Base-by-base conservation (phyloP, 2,888 invertebrate genomes). In the Cephus spinipes region DNA sequence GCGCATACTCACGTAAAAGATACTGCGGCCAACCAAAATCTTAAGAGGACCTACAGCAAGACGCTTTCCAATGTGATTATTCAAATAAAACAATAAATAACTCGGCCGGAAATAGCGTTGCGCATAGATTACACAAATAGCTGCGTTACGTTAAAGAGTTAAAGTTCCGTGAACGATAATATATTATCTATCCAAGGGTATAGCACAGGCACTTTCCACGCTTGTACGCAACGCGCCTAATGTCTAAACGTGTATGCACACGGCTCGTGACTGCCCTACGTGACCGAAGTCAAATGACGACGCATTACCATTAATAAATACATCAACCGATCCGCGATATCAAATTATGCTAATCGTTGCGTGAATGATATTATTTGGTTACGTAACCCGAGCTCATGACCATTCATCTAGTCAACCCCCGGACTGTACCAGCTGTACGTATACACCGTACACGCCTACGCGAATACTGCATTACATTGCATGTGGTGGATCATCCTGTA, bases 71-170 rank as follows among this genome's bases (percentile, higher is more conserved):
- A 86, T 84, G 84, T 86, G 85, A 88, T 87, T 86, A 88, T 87
- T 87, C 88, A 83, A 86, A 85, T 87, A 87, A 86, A 88, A 85
- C 88, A 83, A 87, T 87, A 87, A 88, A 87, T 88, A 85, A 88
- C 85, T 79, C 82, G 81, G 79, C 81, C 80, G 83, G 80, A 76
- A 84, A 82, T 84, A 81, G 76, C 82, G 79, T 84, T 83, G 79
- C 82, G 84, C 83, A 84, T 86, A 86, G 81, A 84, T 87, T 85
- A 86, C 82, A 78, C 55, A 15, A 55, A 55, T 23, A 23, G 55
- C 81, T 79, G 71, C 74, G 74, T 77, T 68, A 73, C 76, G 76
- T 74, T 74, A 74, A 34, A 35, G 74, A 35, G 76, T 79, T 73
- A 79, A 79, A 80, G 81, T 78, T 81, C 84, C 83, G 83, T 82